Evolutionary conservation across 2,797 vertebrate genomes (phyloP).

Genomic region (Etheostoma perlongum): DNA sequence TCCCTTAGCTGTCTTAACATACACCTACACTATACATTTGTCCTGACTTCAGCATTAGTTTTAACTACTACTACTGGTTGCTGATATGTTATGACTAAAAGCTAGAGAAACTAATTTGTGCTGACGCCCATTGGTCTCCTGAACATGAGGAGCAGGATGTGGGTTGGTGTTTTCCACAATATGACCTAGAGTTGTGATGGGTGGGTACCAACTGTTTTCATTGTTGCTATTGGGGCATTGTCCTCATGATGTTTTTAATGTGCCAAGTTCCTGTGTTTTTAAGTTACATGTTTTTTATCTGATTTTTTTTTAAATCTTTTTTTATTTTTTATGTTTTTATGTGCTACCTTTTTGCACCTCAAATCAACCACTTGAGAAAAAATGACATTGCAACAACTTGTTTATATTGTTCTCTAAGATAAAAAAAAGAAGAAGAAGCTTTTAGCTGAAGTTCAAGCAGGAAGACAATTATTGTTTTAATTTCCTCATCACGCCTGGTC

Average conservation of each 20-base stretch:
- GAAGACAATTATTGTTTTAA: constrained; percentile 36
- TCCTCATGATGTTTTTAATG: background rate
- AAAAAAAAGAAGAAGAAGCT: background rate
- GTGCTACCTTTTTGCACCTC: background rate
- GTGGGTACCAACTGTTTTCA: background rate
- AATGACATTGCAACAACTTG: background rate
- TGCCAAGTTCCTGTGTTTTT: background rate
- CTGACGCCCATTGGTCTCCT: constrained; percentile 37
- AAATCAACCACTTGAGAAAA: constrained; percentile 6
- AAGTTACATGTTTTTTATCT: background rate
- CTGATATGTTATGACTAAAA: constrained; percentile 53
- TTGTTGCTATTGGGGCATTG: constrained; percentile 4
- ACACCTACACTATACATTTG: constrained; percentile 56
- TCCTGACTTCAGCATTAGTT: constrained; percentile 58
- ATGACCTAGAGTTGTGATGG: constrained; percentile 1
- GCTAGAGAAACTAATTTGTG: constrained; percentile 45
- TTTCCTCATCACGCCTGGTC: constrained; percentile 29
- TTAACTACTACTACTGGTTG: constrained; percentile 16
- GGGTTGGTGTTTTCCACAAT: constrained; percentile 35
- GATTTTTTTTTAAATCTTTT: background rate
- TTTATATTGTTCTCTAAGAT: constrained; percentile 6
- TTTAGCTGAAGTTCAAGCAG: constrained; percentile 14
- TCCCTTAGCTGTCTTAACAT: constrained; percentile 53
- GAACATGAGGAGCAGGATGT: constrained; percentile 24
- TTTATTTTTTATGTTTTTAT: constrained; percentile 1